Base-by-base conservation (phyloP, 2,888 invertebrate genomes). In the Polyommatus iphigenia region DNA sequence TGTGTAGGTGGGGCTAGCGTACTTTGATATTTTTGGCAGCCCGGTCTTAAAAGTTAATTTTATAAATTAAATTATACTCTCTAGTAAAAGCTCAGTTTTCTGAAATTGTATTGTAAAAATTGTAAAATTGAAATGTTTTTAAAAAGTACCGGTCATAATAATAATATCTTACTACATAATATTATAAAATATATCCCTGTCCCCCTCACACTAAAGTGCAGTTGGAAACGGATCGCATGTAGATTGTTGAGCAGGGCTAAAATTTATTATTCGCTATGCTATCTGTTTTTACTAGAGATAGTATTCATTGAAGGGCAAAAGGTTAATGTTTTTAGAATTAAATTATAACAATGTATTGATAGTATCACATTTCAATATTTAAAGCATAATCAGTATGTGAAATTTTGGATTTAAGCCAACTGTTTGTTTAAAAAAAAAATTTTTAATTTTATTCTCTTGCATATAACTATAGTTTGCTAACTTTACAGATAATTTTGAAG, bases 301-400 rank as follows among this genome's bases (percentile, higher is more conserved):
- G 54, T 18, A 18, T 32, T 29, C 15, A 29, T 67, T 67, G 24
- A 29, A 24, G 29, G 67, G 24, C 13, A 29, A 67, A 29, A 67
- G 29, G 67, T 67, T 67, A 67, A 67, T 13, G 24, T 29, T 13
- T 24, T 29, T 62, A 62, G 3, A 67, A 67, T 29, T 24, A 67
- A 67, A 67, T 29, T 67, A 67, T 67, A 67, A 67, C 67, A 29
- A 67, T 29, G 67, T 67, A 67, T 29, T 67, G 67, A 67, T 32
- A 67, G 67, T 67, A 67, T 67, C 29, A 67, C 67, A 32, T 32
- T 62, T 62, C 4, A 67, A 32, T 29, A 67, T 67, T 67, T 29
- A 67, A 18, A 67, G 67, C 67, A 32, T 67, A 67, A 15, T 67
- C 29, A 32, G 29, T 29, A 18, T 67, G 6, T 32, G 6, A 8